Evolutionary conservation across 2,113 vertebrate genomes (phyloP).

Genomic region (Dicaeum eximium): DNA sequence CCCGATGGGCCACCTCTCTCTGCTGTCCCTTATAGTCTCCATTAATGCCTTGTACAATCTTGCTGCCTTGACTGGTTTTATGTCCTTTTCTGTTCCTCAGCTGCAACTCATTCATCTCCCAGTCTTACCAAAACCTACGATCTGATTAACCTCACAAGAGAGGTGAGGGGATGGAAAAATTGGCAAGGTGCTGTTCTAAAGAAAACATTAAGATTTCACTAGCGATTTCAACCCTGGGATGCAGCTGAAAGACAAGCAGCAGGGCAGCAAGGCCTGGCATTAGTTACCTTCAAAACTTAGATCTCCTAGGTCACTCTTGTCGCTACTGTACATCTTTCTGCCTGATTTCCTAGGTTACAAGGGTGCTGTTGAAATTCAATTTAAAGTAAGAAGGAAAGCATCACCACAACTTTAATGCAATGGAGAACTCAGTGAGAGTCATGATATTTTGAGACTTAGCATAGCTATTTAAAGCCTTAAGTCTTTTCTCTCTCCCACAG

Average conservation of each 20-base stretch:
- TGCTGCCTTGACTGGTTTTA: neutral
- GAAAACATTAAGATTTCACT: neutral
- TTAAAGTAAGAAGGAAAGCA: neutral
- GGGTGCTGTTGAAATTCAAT: neutral
- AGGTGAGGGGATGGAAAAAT: neutral
- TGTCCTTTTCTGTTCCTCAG: neutral
- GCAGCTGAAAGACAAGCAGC: neutral
- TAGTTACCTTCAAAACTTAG: neutral
- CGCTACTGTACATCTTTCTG: neutral
- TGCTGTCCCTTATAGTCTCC: neutral
- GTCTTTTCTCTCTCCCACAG: neutral
- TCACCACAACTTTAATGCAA: neutral
- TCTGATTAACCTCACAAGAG: neutral
- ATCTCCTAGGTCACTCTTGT: neutral
- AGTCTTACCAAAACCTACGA: neutral
- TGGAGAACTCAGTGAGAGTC: neutral
- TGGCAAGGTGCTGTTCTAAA: neutral
- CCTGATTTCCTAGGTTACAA: neutral
- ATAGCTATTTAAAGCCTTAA: neutral
- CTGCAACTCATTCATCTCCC: neutral
- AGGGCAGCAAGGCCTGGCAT: neutral
- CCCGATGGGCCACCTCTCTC: neutral
- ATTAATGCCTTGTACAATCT: neutral
- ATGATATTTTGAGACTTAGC: neutral
- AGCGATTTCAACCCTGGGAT: neutral